A percentile compares a stretch with the other conserved stretches of the same genome.
Evolutionary conservation across 2,888 invertebrate species (phyloP).

Genomic region (Melipona beecheii): DNA sequence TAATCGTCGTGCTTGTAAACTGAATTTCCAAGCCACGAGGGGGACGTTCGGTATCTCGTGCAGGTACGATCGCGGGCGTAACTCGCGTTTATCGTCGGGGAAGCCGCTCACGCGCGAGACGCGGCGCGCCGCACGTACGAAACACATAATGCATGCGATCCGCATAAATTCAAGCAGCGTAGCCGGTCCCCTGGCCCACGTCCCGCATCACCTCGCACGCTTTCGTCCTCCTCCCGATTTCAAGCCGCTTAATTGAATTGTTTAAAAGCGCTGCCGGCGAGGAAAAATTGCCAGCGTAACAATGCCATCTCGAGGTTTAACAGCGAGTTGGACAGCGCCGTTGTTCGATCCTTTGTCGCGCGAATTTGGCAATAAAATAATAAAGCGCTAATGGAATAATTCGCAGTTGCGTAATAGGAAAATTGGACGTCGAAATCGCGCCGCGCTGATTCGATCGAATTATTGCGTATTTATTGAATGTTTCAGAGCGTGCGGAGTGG

Average conservation of each 20-base stretch:
- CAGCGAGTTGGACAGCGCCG: too few relatives aligned
- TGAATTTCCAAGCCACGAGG: neutral
- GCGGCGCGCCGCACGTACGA: neutral
- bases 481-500: neutral
- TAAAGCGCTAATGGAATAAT: neutral
- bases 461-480: neutral
- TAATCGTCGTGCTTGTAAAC: neutral
- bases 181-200: too few relatives aligned
- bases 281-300: too few relatives aligned
- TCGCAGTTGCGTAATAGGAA: neutral
- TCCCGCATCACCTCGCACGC: too few relatives aligned
- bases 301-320: too few relatives aligned
- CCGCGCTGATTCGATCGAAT: neutral
- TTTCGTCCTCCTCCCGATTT: too few relatives aligned
- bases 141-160: conserved; percentile 17
- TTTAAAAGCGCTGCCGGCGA: too few relatives aligned
- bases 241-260: too few relatives aligned
- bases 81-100: conserved; percentile 16
- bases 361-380: neutral
- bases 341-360: neutral
- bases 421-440: neutral
- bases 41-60: neutral
- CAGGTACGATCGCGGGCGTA: neutral
- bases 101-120: conserved; percentile 8
- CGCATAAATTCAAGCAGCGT: conserved; percentile 8